Base-by-base conservation (phyloP, 2,888 invertebrate species). In the Xestia ashworthii region DNA sequence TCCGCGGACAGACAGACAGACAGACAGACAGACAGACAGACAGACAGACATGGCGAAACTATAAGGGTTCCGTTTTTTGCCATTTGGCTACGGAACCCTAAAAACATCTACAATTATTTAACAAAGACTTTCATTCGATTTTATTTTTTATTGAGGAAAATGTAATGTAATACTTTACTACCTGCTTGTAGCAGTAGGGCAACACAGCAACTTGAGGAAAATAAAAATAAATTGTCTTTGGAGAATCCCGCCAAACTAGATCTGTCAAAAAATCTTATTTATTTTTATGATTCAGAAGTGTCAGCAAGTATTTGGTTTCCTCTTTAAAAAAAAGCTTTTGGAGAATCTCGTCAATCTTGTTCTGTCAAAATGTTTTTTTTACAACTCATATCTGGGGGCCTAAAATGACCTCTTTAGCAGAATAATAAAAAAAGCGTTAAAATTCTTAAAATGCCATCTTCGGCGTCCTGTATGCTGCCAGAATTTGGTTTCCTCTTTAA, bases 91-190 rank as follows among this genome's bases (percentile, higher is more conserved):
- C n/a, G n/a, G n/a, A n/a, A n/a, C n/a, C n/a, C n/a, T n/a, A n/a
- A n/a, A 58, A 25, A 58, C 58, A 25, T 58, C 6, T 4, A 55
- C 14, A 58, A 16, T 6, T 25, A 58, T 25, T 25, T 12, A 12
- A 55, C 12, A 58, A 58, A 3, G 53, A 11, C 5, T 41, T n/a
- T 44, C 44, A 44, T 48, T 73, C 55, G 22, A 3, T 38, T 44
- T 58, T n/a, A n/a, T n/a, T 32, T 78, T 55, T 55, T 25, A 60
- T 53, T 41, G 53, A 81, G 78, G 81, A 78, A 60, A 66, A 74
- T 38, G 12, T 58, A 16, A 16, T 16, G 25, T 0, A 22, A 64
- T 62, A 50, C 9, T 44, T 65, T 22, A 16, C 16, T n/a, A 58
- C 41, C 48, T 66, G 44, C 32, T 50, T 66, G 50, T 25, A 60